Evolutionary conservation across 2,797 vertebrate species (phyloP).

Genomic region (Ficedula albicollis): DNA sequence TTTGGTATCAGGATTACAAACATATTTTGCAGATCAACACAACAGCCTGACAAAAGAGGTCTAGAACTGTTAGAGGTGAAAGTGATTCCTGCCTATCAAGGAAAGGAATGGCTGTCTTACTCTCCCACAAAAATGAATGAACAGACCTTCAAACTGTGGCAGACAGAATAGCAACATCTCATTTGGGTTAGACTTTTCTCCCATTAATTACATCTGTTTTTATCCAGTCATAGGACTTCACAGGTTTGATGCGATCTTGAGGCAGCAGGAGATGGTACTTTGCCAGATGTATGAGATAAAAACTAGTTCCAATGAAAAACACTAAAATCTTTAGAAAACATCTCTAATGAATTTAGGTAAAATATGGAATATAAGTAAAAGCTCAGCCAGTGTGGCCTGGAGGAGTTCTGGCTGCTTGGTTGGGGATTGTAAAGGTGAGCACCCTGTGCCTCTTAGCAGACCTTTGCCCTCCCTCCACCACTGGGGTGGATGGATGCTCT

Average conservation of each 20-base stretch:
- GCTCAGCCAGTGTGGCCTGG: fast-evolving
- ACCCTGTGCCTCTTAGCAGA: background rate
- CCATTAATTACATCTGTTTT: background rate
- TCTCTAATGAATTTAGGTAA: background rate
- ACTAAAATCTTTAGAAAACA: background rate
- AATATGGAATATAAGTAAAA: background rate
- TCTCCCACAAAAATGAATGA: background rate
- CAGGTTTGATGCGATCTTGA: background rate
- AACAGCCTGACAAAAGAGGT: background rate
- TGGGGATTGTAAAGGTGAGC: background rate
- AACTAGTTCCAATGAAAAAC: background rate
- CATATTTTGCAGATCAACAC: background rate
- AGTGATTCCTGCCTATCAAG: background rate
- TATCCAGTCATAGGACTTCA: background rate
- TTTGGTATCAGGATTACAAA: background rate
- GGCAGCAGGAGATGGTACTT: background rate
- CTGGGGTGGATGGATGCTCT: background rate
- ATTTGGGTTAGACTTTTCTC: background rate
- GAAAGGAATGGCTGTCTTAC: background rate
- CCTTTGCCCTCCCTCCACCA: background rate
- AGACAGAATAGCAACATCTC: background rate
- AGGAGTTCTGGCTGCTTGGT: background rate
- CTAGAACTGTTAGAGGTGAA: background rate
- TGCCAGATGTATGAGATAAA: background rate
- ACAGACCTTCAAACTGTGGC: background rate